Conservation (phyloP, 1,140 invertebrate genomes). For the Macrostomum lignano region DNA sequence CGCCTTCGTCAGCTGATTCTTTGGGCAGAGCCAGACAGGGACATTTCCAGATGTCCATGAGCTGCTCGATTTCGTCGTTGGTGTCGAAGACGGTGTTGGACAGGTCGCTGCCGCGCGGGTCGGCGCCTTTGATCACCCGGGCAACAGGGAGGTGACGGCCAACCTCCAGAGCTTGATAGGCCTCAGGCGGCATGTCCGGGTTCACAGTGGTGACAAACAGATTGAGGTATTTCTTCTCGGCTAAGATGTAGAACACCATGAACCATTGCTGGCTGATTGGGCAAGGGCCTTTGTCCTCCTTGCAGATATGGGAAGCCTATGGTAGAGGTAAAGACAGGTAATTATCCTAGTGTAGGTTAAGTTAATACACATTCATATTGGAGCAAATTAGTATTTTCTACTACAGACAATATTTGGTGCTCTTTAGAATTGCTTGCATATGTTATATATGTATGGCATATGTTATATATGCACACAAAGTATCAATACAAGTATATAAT, state of each 20-base stretch:
- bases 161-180: constrained; percentile 13
- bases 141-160: constrained; percentile 18
- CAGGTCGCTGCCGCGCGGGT: constrained; percentile 12
- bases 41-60: constrained; percentile 14
- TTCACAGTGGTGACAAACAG: constrained; percentile 19
- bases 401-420: not conserved
- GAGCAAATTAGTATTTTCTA: constrained; percentile 1
- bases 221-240: constrained; percentile 14
- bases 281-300: constrained; percentile 17
- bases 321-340: too few relatives aligned
- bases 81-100: constrained; percentile 13
- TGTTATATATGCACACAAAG: too few relatives aligned
- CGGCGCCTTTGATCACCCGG: constrained; percentile 9
- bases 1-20: constrained; percentile 12
- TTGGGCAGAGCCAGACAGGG: constrained; percentile 12
- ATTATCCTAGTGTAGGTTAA: too few relatives aligned
- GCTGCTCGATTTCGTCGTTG: constrained; percentile 15
- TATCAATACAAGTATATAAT: too few relatives aligned
- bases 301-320: constrained; percentile 15
- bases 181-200: constrained; percentile 15
- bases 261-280: constrained; percentile 23
- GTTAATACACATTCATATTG: constrained; percentile 4
- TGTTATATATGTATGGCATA: too few relatives aligned
- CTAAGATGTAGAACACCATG: constrained; percentile 18
- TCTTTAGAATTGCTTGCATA: too few relatives aligned